Evolutionary conservation across 1,140 invertebrate species (phyloP), one percentile per base, ranked within the genome.

Genomic region (Harpegnathos saltator): DNA sequence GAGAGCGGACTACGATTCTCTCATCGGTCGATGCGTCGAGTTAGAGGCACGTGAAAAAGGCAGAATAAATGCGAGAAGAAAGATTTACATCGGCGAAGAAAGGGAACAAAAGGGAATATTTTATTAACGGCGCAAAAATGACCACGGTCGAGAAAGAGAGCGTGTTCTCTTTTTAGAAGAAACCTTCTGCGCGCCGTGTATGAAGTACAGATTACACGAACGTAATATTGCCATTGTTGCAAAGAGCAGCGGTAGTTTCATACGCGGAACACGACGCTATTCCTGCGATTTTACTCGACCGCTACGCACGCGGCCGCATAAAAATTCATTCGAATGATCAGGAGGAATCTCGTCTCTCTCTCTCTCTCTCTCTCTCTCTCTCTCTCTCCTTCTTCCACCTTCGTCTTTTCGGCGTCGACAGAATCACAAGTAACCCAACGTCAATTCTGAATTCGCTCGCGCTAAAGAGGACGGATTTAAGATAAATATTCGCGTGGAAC

Each of bases 81-180:
- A 80, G 52, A 71, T 80, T 71, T 71, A 71, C 65, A 80, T 80
- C 65, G 75, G 68, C 22, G 33, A 71, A 71, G 75, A 54, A 80
- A 48, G 65, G 52, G 54, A 71, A 71, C 66, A 58, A 80, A 80
- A 58, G 75, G 19, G 75, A 80, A 80, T 80, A 80, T 80, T 80
- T 71, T 80, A 80, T 80, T 80, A 80, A 80, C 33, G 65, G 65
- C 75, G 58, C 69, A 80, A 80, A 80, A 80, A 80, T 80, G 75
- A 80, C 52, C 75, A 22, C 52, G 38, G 63, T 14, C 54, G 52
- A 19, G 52, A 48, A 52, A 61, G 58, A 50, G 72, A 58, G 69
- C 22, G 33, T 78, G 63, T 78, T 44, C 62, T 44, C 62, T 68
- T 78, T 68, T 73, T 77, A 29, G 50, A 78, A 68, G 63, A 78